Percentiles rank a stretch among this genome's conserved stretches.
Conservation (phyloP, 2,888 invertebrate species). For the Pammene aurita region DNA sequence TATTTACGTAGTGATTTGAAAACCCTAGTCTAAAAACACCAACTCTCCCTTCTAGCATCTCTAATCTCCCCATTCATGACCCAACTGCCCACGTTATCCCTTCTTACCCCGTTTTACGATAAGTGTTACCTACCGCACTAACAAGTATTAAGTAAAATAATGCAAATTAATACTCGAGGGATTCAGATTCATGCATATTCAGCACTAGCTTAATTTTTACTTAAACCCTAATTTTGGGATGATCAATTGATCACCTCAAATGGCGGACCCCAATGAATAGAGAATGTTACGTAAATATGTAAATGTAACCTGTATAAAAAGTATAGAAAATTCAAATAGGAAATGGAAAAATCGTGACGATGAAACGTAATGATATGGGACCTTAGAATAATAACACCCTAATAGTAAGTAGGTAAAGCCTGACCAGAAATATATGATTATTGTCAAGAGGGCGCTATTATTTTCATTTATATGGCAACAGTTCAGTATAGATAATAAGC, state of each 20-base stretch:
- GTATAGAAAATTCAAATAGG: background rate
- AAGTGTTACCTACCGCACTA: constrained; percentile 3
- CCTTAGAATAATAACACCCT: background rate
- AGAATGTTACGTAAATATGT: background rate
- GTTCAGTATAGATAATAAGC: no score
- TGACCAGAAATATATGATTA: no score
- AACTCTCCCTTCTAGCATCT: no score
- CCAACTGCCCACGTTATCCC: no score
- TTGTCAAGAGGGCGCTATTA: no score
- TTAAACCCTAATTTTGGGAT: constrained; percentile 26
- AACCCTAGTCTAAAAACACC: no score
- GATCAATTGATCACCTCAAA: constrained; percentile 16
- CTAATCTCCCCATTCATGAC: no score
- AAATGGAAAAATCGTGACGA: background rate
- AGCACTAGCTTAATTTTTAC: constrained; percentile 20
- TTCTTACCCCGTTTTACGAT: no score
- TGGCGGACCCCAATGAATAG: background rate
- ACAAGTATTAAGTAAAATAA: constrained; percentile 36
- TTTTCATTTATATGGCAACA: no score
- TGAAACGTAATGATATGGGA: background rate
- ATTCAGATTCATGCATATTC: constrained; percentile 24
- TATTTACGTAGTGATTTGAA: no score
- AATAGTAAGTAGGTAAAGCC: no score
- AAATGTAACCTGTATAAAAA: background rate
- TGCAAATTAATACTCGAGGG: constrained; percentile 31